Evolutionary conservation across 1,140 invertebrate genomes (phyloP), one percentile per base, ranked within the genome.

Genomic region (Brachystomella parvula): DNA sequence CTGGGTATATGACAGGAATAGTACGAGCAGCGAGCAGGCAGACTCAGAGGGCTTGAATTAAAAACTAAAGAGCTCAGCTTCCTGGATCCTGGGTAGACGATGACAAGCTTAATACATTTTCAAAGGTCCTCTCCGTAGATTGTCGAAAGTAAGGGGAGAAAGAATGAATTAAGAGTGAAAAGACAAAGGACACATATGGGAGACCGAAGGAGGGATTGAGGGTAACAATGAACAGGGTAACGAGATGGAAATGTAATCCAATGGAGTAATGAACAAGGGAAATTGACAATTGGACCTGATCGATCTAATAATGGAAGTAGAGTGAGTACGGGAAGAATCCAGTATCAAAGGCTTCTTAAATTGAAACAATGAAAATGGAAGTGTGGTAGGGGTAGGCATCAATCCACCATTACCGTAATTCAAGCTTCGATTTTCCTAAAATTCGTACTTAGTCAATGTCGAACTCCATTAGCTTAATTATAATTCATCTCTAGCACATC

Each of bases 221-320:
- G 39, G 39, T 44, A 44, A 44, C 39, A 44, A 44, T 44, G 39
- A n/a, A n/a, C 39, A 12, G 39, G 39, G 9, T 44, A 44, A 44
- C n/a, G 39, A 44, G 39, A 44, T 44, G 39, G 39, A 44, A 44
- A 44, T 44, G 39, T 44, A 44, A 44, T 44, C 39, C 39, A 44
- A 44, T 44, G 39, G 39, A 44, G 39, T 12, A 44, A n/a, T 44
- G n/a, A 44, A 12, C 9, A 44, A 44, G 39, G 39, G 39, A 44
- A 44, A 44, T 44, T 44, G 39, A n/a, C 9, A n/a, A 44, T 44
- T 44, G 39, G n/a, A 44, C n/a, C 39, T 44, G 39, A 44, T 44
- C 39, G 39, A 44, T 44, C n/a, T 44, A 44, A 44, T 44, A 44
- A 44, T n/a, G 39, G 39, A 44, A 44, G n/a, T 44, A n/a, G 39